phyloP scores from a whole-genome alignment of 64 coral and sea anemone species.

The Acropora yongei region DNA sequence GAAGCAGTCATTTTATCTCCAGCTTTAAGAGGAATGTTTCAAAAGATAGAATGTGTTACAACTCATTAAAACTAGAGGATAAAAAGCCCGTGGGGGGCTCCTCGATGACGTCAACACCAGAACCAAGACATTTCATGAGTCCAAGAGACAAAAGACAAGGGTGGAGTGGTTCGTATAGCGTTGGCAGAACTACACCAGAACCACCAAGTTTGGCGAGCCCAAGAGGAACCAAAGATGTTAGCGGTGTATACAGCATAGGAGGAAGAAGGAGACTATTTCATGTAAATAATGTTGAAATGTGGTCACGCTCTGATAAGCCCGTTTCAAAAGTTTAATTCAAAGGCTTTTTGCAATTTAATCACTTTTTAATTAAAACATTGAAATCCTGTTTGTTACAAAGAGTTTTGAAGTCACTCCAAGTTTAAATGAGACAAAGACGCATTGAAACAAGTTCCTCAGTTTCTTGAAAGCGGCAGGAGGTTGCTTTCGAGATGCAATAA shows the following conservation, averaged over 20 bases:
- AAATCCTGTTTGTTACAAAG: background rate
- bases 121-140: background rate
- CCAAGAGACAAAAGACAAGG: background rate
- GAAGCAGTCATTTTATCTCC: background rate
- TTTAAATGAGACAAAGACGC: background rate
- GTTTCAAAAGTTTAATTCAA: no score
- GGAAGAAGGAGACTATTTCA: background rate
- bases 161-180: no score
- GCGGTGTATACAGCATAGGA: background rate
- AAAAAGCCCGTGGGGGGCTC: constrained; percentile 8
- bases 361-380: background rate
- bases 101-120: constrained; percentile 27
- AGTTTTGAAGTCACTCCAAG: background rate
- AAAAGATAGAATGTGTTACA: background rate
- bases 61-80: background rate
- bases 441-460: background rate
- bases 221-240: background rate
- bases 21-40: background rate
- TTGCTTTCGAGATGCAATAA: background rate
- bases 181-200: background rate
- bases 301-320: background rate
- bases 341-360: no score
- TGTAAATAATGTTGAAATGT: constrained; percentile 12
- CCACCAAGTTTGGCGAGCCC: background rate
- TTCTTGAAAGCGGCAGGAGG: background rate